Evolutionary conservation across 2,888 invertebrate genomes (phyloP), one percentile per base, ranked within the genome.

Genomic region (Hirtodrosophila alboralis): DNA sequence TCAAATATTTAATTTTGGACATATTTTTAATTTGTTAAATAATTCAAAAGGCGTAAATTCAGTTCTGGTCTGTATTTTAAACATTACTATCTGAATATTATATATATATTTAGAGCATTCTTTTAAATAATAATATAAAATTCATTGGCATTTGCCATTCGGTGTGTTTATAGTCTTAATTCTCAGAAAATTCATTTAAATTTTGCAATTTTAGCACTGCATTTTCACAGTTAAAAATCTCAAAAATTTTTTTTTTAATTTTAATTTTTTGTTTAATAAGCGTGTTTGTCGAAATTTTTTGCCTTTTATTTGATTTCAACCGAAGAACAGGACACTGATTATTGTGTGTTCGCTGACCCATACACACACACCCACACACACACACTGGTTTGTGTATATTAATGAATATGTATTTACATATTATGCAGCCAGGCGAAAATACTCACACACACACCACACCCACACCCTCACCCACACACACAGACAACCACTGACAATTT

Each of bases 341-440:
- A 57, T 43, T 26, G 43, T 57, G 27, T 54, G 51, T 73, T 59
- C 65, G 52, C 64, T 84, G 84, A 84, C 77, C 80, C 60, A 23
- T 23, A 16, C 56, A 16, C 27, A 27, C 27, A 28, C 31, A 45
- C 68, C n/a, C n/a, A n/a, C n/a, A n/a, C n/a, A 43, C 58, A 38
- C 37, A 43, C 27, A 58, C 40, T 21, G 8, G 34, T 26, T 48
- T 44, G 16, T 31, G 40, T 52, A 60, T 54, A 71, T 72, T 73
- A 67, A 70, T 70, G 67, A 80, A 83, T 80, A 23, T 23, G 23
- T 23, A 85, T 87, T 84, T 84, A 85, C 87, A 84, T 87, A 69
- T 83, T 80, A 74, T 84, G 71, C 80, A 69, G 54, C 58, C 54
- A 60, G 47, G 49, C 66, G 74, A 53, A 63, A 75, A 45, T 44